phyloP scores from a whole-genome alignment of 2,888 invertebrate genomes.

The Vesta saturnalis region DNA sequence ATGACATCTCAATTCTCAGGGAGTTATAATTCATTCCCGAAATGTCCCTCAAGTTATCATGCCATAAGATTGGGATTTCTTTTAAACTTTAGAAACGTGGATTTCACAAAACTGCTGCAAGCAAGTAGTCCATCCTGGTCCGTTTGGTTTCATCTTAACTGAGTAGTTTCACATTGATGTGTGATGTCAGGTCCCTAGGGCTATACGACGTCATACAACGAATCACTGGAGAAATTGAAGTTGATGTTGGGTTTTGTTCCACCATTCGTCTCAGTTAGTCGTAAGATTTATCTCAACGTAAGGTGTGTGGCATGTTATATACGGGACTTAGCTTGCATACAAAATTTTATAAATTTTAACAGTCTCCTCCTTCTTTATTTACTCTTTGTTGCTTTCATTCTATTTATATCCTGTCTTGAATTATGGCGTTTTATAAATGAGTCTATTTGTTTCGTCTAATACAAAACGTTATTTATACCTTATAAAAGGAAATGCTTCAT shows the following conservation, averaged over 20 bases:
- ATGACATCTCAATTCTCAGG: conserved; percentile 27
- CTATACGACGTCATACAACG: conserved; percentile 38
- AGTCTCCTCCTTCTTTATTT: conserved; percentile 27
- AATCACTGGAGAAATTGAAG: conserved; percentile 49
- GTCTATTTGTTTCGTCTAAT: conserved; percentile 36
- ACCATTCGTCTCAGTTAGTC: conserved; percentile 51
- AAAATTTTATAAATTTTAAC: conserved; percentile 41
- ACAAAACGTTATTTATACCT: conserved; percentile 31
- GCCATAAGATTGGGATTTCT: conserved; percentile 22
- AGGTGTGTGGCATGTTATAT: conserved; percentile 43
- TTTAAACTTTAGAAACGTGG: conserved; percentile 13
- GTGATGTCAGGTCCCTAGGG: conserved; percentile 38
- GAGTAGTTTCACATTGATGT: conserved; percentile 37
- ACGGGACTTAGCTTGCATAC: conserved; percentile 32
- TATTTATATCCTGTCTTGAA: conserved; percentile 33
- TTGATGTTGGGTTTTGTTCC: conserved; percentile 49
- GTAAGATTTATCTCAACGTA: conserved; percentile 49
- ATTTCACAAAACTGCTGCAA: conserved; percentile 20
- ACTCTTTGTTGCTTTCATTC: conserved; percentile 29
- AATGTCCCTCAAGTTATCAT: conserved; percentile 25
- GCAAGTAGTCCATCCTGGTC: conserved; percentile 13
- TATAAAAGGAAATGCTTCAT: conserved; percentile 33
- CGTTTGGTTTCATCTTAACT: conserved; percentile 20
- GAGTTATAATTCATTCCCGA: conserved; percentile 29
- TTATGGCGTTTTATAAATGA: conserved; percentile 26